Base-by-base conservation (phyloP, 2,113 vertebrate species). In the Chionis minor region DNA sequence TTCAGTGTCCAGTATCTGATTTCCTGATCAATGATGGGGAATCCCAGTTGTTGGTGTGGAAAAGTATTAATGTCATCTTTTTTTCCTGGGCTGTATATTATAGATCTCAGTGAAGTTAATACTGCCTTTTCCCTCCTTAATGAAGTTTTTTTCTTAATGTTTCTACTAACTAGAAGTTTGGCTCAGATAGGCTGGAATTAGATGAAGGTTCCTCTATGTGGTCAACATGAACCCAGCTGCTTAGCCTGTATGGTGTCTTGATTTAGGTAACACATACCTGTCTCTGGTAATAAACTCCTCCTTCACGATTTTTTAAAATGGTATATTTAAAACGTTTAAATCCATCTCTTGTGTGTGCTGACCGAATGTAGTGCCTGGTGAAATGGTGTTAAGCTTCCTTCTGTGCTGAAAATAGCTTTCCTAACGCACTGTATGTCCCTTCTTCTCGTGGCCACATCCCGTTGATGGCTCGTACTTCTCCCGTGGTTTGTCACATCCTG, bases 331-430 rank as follows among this genome's bases (percentile, higher is more conserved):
- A 85, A 47, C 61, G 16, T 61, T 66, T 70, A 42, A 85, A 70
- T 88, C 22, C 6, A 15, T 65, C 4, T 73, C 40, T 27, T 28
- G 14, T 74, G 47, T 21, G 7, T 15, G 35, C 18, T 40, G 40
- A 66, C 24, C 6, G 56, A 75, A 45, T 0, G 0, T 20, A 33
- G 21, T 65, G 12, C 9, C 27, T 9, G 1, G 21, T 74, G 13
- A 17, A 44, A 75, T 7, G 12, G 6, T 62, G 28, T 51, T 61
- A 42, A 33, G 11, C 32, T 56, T 89, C n/a, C 11, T 74, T 59
- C 51, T 51, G 32, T 51, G 27, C 35, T 79, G 71, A 45, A 61
- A 82, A 6, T 45, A 55, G 32, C 14, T 61, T 83, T 90, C 32
- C 24, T 75, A 58, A 67, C 2, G 3, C 7, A 8, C 35, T 40